Base-by-base conservation (phyloP, 2,888 invertebrate species). In the Vanessa cardui region DNA sequence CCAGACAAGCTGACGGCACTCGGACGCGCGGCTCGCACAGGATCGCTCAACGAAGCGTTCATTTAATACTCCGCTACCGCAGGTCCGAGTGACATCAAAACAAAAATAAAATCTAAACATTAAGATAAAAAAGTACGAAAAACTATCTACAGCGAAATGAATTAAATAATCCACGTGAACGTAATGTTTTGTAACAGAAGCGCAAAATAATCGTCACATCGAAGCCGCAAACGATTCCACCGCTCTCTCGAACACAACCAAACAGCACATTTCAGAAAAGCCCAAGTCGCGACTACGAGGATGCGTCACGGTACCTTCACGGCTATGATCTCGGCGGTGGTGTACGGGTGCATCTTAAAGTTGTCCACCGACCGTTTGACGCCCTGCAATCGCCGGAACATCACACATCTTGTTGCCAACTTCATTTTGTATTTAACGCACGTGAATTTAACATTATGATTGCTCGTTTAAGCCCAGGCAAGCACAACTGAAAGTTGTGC, bases 241-340 rank as follows among this genome's bases (percentile, higher is more conserved):
- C 62, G 62, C 50, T 50, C 65, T 62, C 44, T 59, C 39, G 54
- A 62, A 64, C 47, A 64, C 21, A 61, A 15, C 59, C 64, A 64
- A 50, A 50, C 49, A 59, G 33, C 15, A 31, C n/a, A 39, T 39
- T 39, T 39, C 12, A 39, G 12, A 56, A 58, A 64, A 54, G 59
- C 49, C 64, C 26, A 18, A 46, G 64, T 61, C 33, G 61, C 61
- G 31, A 45, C 65, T 62, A 66, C n/a, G 54, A 9, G 26, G 72
- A 50, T 60, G 58, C 50, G 31, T 78, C 56, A 60, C 47, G 64
- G 94, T 96, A 98, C 98, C 98, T 98, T 98, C 82, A 98, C 97
- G 89, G 98, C 98, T 89, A 98, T 98, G 94, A 98, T 98, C 95
- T 98, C 98, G 78, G 98, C 98, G 93, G 89, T 89, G 73, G 90